Percentiles rank a stretch among this genome's conserved stretches.
phyloP scores from a whole-genome alignment of 2,888 invertebrate species.

The Penaeus monodon region DNA sequence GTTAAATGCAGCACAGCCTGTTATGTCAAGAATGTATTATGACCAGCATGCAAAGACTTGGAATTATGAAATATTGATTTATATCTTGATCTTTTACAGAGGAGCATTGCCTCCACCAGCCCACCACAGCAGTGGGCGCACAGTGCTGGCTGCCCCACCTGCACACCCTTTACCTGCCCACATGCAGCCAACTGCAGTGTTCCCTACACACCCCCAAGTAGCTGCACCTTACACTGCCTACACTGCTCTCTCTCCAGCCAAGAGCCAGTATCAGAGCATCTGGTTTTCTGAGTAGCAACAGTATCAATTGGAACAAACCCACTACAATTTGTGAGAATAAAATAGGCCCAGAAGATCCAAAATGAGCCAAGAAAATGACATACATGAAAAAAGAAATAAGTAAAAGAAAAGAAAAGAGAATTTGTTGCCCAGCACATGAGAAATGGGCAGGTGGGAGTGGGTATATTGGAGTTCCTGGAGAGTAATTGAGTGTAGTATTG shows the following conservation, averaged over 20 bases:
- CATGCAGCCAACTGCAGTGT: conserved; percentile 64
- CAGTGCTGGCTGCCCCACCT: conserved; percentile 63
- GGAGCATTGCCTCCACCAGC: conserved; percentile 64
- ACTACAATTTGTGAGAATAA: not conserved
- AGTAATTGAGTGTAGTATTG: no score
- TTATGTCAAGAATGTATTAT: no score
- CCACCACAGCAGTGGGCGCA: conserved; percentile 63
- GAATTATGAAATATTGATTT: not conserved
- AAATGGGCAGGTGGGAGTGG: not conserved
- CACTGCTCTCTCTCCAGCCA: conserved; percentile 64
- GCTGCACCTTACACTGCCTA: conserved; percentile 62
- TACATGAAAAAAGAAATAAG: not conserved
- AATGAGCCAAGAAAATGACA: conserved; percentile 10
- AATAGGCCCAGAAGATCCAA: conserved; percentile 34
- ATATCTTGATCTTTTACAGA: conserved; percentile 39
- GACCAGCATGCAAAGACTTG: not conserved
- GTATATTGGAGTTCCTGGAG: no score
- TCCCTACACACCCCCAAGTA: conserved; percentile 62
- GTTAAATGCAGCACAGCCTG: no score
- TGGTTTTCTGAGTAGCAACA: conserved; percentile 62
- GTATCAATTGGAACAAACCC: not conserved
- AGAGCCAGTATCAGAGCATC: conserved; percentile 64
- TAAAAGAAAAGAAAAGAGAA: not conserved
- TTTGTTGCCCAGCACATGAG: not conserved
- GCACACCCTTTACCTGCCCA: conserved; percentile 65